Evolutionary conservation across 1,140 invertebrate genomes (phyloP), one percentile per base, ranked within the genome.

Genomic region (Drosophila asahinai): DNA sequence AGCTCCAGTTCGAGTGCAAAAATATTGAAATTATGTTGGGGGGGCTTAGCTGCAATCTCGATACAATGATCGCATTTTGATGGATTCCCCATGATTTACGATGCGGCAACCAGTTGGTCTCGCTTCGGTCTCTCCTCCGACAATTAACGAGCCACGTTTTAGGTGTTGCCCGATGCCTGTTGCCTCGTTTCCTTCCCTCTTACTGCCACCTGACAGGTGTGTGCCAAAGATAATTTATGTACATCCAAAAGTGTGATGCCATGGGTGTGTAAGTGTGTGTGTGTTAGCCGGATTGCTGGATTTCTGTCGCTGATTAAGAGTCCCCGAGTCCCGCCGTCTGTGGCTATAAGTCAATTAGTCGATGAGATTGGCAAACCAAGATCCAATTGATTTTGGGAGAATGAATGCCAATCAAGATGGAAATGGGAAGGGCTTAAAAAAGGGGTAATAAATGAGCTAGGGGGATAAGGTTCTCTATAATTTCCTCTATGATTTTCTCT

Each of bases 81-180:
- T 89, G 86, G 86, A 89, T 89, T 89, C 83, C 73, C 83, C 79
- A 81, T 90, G 86, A 89, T 89, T 89, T 89, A 90, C 86, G 86
- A 89, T 83, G 70, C 83, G 67, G 70, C 65, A 67, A 49, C 59
- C 40, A 62, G 57, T 51, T 48, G 51, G 33, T 52, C n/a, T 47
- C 47, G 11, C 19, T 12, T 11, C 38, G 42, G 38, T 15, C 17
- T 25, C 48, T 17, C 33, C 65, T 33, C 33, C 84, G 67, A 62
- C 84, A 89, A 89, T 89, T 89, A 89, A 89, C 81, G 73, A 72
- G 84, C 57, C 63, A 57, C 86, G 77, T 83, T 87, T 83, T 77
- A 73, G 81, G 80, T 78, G 61, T 63, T 79, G 75, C 48, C 61
- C 22, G 36, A 36, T 25, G 22, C 67, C 55, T n/a, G 48, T 6